These are phyloP conservation scores for Aleiodes leptofemur DNA, from an alignment of 2,888 invertebrate genomes.

Conservation along the genomic window DNA sequence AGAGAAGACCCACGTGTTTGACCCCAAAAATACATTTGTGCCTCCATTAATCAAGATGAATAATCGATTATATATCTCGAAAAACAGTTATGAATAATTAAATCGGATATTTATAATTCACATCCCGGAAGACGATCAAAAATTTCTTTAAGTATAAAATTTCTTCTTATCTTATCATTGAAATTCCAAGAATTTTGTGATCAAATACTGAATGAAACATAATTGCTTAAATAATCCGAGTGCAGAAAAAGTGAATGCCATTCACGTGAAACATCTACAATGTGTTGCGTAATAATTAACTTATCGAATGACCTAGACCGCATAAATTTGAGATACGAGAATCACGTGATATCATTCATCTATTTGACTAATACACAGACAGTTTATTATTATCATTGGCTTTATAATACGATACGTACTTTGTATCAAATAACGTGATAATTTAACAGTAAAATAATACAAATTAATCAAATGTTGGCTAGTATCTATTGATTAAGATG, in stretches of 20 bases:
- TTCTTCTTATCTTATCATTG: background rate
- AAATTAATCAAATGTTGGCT: background rate
- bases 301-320: conserved; percentile 11
- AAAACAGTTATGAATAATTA: too few relatives aligned
- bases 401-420: background rate
- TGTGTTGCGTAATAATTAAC: background rate
- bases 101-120: background rate
- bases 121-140: background rate
- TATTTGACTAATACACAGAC: background rate
- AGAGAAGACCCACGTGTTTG: background rate
- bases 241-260: background rate
- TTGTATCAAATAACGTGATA: background rate
- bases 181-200: background rate
- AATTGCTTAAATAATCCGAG: too few relatives aligned
- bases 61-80: background rate
- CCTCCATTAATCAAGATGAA: background rate
- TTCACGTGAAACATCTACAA: background rate
- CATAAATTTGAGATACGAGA: conserved; percentile 19
- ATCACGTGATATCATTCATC: conserved; percentile 13
- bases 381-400: conserved; percentile 9
- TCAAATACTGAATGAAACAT: too few relatives aligned
- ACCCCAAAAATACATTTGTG: background rate
- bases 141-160: background rate
- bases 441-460: background rate
- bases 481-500: background rate